Evolutionary conservation across 1,140 invertebrate genomes (phyloP).

Genomic region (Temnothorax curvispinosus): DNA sequence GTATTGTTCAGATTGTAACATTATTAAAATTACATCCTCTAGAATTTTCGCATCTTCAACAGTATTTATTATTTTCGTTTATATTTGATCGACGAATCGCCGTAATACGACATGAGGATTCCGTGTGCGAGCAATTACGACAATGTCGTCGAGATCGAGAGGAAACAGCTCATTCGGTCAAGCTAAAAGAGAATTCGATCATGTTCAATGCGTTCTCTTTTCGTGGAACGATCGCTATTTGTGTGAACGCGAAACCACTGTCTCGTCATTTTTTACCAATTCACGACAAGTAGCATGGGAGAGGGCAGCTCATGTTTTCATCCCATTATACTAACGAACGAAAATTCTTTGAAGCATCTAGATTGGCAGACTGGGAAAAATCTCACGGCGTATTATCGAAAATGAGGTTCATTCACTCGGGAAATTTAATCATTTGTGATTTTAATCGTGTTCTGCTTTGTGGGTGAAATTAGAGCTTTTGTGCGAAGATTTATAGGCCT

Average conservation of each 20-base stretch:
- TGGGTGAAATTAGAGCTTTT: not conserved
- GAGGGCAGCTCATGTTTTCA: not conserved
- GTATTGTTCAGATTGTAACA: not conserved
- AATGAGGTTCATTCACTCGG: not conserved
- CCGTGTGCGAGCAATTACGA: conserved; percentile 25
- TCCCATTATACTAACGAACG: conserved; percentile 12
- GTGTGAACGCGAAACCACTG: conserved; percentile 58
- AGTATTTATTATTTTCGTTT: not conserved
- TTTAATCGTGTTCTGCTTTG: not conserved
- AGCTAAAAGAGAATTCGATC: conserved; percentile 67
- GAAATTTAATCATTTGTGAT: not conserved
- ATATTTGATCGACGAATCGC: conserved; percentile 14
- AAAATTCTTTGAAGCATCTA: not conserved
- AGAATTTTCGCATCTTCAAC: not conserved
- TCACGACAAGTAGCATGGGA: not conserved
- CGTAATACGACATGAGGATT: conserved; percentile 35
- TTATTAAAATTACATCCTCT: not conserved
- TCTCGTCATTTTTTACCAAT: not conserved
- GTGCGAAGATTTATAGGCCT: too few species aligned
- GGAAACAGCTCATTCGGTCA: conserved; percentile 57
- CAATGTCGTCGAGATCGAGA: conserved; percentile 3
- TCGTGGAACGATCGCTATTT: conserved; percentile 56
- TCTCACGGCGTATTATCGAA: not conserved
- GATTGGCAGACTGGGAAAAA: not conserved
- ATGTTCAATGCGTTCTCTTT: conserved; percentile 58